Evolutionary conservation across 2,888 invertebrate species (phyloP).

Genomic region (Clistopyga incitator): DNA sequence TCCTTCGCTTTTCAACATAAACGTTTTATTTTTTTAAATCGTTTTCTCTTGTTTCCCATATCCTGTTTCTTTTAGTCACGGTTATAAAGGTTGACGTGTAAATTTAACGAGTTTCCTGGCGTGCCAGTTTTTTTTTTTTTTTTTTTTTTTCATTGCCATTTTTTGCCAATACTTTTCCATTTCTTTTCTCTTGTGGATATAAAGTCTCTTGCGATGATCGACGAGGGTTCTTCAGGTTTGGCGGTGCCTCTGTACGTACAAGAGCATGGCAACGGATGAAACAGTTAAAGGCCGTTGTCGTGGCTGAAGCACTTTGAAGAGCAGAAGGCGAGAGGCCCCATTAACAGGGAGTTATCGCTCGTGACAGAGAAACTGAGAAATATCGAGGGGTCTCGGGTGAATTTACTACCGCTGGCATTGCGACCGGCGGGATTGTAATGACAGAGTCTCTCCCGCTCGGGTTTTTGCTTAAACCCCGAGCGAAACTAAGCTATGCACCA

Average conservation of each 20-base stretch:
- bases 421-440: constrained; percentile 35
- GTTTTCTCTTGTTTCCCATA: not conserved
- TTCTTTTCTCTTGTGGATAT: not conserved
- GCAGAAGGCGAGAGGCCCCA: constrained; percentile 11
- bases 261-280: constrained; percentile 24
- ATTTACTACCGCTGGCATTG: not conserved
- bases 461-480: constrained; percentile 20
- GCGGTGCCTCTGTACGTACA: constrained; percentile 18
- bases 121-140: not conserved
- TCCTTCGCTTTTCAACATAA: not conserved
- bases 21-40: not conserved
- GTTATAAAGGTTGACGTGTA: not conserved
- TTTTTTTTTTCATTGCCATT: too few relatives aligned
- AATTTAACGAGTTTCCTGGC: constrained; percentile 1
- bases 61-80: not conserved
- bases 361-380: constrained; percentile 41
- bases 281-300: constrained; percentile 1
- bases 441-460: constrained; percentile 22
- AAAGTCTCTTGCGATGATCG: not conserved
- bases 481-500: not conserved
- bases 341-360: constrained; percentile 42
- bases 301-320: not conserved
- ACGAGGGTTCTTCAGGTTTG: constrained; percentile 1
- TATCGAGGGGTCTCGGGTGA: not conserved
- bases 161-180: too few relatives aligned